Base-by-base conservation (phyloP, 2,113 vertebrate genomes). In the Stegastes partitus region DNA sequence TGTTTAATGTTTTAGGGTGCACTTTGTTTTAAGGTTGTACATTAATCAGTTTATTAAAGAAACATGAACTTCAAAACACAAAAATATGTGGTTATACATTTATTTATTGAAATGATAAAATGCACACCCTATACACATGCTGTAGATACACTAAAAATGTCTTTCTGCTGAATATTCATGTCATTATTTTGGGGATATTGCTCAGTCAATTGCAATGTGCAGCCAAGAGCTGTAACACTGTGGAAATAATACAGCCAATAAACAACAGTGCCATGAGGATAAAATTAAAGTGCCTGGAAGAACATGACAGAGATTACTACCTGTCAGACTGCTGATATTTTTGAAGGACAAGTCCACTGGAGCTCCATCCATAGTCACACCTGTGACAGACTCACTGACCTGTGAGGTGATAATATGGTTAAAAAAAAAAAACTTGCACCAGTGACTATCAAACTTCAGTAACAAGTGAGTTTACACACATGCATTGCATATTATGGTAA, bases 331-430 rank as follows among this genome's bases (percentile, higher is more conserved):
- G 75, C 22, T 68, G 79, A 91, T 81, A 12, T 74, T 26, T 84
- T 86, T 91, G 57, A 92, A 91, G 44, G 89, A 91, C 44, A 92
- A 83, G 84, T 92, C 89, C 64, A 91, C 88, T 2, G 91, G 91
- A 45, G 89, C 65, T 16, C 74, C 82, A 18, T n/a, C 61, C 91
- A 91, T 92, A 8, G 22, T 82, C n/a, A n/a, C 22, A 70, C 51
- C 70, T 71, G 37, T 37, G 19, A 44, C 18, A 31, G 2, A 54
- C 5, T 7, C 37, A 18, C 5, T 7, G 28, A 18, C 19, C 53
- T 23, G 25, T 45, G 2, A 4, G 16, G n/a, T 15, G 47, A 50
- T 21, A n/a, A 18, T 21, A 10, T 8, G 47, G n/a, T 50, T 19
- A 50, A n/a, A n/a, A 50, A 15, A 2, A 47, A 4, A 2, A 14